Evolutionary conservation across 1,140 invertebrate genomes (phyloP).

Genomic region (Hylaeus volcanicus): DNA sequence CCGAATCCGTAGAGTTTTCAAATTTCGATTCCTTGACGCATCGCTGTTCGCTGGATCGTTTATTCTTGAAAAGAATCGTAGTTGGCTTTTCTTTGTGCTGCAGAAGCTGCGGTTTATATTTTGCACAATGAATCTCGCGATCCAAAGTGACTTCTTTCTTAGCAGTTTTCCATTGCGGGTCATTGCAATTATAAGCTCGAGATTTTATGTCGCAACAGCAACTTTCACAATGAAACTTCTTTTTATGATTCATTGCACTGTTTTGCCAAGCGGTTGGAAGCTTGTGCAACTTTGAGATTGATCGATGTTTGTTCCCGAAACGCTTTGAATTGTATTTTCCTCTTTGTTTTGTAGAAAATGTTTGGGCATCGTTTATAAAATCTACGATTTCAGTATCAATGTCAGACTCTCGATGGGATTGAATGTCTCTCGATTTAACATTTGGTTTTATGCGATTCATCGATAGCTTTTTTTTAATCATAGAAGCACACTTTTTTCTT

Average conservation of each 20-base stretch:
- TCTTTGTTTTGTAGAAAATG: neutral
- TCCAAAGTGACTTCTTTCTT: neutral
- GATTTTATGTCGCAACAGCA: slow-evolving; percentile 8
- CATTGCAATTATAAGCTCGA: slow-evolving; percentile 2
- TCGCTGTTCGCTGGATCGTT: neutral
- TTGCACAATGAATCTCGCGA: neutral
- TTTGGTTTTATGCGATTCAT: neutral
- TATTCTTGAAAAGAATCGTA: neutral
- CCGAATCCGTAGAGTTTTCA: neutral
- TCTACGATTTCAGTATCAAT: neutral
- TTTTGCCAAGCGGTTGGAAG: neutral
- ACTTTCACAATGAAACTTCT: neutral
- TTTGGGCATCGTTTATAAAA: neutral
- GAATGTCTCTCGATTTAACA: neutral
- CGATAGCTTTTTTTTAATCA: neutral
- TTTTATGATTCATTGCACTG: neutral
- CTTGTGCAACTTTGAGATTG: neutral
- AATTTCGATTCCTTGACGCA: neutral
- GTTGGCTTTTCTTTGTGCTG: slow-evolving; percentile 3
- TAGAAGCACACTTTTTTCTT: neutral
- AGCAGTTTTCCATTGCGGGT: neutral
- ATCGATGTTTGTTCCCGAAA: neutral
- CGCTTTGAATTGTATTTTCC: neutral
- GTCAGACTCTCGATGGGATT: neutral
- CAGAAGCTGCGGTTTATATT: neutral